Evolutionary conservation across 2,113 vertebrate species (phyloP).

Genomic region (Seriola dumerili): DNA sequence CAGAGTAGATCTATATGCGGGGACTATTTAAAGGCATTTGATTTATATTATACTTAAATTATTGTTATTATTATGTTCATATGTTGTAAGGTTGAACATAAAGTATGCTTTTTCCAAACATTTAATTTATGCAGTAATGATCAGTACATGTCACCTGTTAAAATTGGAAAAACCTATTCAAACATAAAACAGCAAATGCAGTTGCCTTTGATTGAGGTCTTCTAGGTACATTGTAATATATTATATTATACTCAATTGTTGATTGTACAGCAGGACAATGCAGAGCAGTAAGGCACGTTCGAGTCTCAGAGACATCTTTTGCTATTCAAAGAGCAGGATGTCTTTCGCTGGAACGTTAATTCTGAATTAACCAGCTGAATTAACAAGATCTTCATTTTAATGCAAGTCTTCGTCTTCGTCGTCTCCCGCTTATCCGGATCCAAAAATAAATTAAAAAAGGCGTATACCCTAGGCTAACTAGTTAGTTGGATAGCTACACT

Average conservation of each 20-base stretch:
- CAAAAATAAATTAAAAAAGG: neutral
- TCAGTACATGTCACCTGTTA: neutral
- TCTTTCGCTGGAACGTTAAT: neutral
- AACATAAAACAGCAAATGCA: neutral
- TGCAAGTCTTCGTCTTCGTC: no score
- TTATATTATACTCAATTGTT: neutral
- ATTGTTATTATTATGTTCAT: neutral
- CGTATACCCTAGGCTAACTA: neutral
- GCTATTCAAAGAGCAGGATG: neutral
- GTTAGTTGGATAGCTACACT: neutral
- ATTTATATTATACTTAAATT: neutral
- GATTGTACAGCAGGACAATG: neutral
- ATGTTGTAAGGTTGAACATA: neutral
- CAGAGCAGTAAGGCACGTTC: neutral
- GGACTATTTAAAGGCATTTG: neutral
- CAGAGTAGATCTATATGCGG: neutral
- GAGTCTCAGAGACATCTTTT: constrained; percentile 2
- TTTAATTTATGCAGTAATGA: neutral
- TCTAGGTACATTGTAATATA: no score
- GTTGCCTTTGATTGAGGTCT: neutral
- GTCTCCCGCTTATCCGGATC: no score
- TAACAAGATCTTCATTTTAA: neutral
- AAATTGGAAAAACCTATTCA: neutral
- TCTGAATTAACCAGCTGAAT: neutral
- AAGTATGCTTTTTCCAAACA: no score